Evolutionary conservation across 2,113 vertebrate genomes (phyloP).

Genomic region (Oophaga pumilio): DNA sequence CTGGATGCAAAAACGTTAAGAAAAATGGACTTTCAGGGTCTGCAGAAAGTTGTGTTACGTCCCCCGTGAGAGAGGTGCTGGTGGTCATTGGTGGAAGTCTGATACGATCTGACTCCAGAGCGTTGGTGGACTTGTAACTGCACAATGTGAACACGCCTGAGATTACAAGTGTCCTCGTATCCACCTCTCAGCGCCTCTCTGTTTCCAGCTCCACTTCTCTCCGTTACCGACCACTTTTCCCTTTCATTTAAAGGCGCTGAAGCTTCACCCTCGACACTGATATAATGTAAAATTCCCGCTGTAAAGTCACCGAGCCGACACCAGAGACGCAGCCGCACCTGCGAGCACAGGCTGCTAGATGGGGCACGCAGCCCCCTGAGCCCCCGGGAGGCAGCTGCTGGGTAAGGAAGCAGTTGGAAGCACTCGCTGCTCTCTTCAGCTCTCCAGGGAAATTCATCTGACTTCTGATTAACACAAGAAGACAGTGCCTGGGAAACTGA

Average conservation of each 20-base stretch:
- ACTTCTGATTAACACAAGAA: conserved; percentile 67
- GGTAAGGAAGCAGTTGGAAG: conserved; percentile 60
- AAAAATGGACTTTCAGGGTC: too few relatives aligned
- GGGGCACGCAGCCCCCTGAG: conserved; percentile 47
- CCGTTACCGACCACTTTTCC: conserved; percentile 52
- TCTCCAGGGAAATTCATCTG: conserved; percentile 57
- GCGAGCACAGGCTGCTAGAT: conserved; percentile 56
- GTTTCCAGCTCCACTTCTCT: neutral
- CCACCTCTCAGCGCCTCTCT: too few relatives aligned
- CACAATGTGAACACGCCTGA: too few relatives aligned
- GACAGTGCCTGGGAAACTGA: conserved; percentile 60
- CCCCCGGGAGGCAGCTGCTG: conserved; percentile 60
- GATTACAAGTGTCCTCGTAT: too few relatives aligned
- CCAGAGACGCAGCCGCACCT: conserved; percentile 53
- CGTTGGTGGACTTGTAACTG: too few relatives aligned
- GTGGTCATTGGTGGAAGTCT: too few relatives aligned
- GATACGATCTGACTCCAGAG: too few relatives aligned
- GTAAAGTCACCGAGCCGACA: conserved; percentile 59
- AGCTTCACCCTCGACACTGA: conserved; percentile 58
- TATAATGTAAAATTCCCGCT: conserved; percentile 41
- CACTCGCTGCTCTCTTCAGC: conserved; percentile 22
- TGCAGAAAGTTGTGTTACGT: too few relatives aligned
- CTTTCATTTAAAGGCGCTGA: conserved; percentile 50
- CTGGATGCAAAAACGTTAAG: too few relatives aligned
- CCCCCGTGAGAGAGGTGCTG: too few relatives aligned